phyloP scores from a whole-genome alignment of 2,113 vertebrate species.

The Accipiter cooperii region DNA sequence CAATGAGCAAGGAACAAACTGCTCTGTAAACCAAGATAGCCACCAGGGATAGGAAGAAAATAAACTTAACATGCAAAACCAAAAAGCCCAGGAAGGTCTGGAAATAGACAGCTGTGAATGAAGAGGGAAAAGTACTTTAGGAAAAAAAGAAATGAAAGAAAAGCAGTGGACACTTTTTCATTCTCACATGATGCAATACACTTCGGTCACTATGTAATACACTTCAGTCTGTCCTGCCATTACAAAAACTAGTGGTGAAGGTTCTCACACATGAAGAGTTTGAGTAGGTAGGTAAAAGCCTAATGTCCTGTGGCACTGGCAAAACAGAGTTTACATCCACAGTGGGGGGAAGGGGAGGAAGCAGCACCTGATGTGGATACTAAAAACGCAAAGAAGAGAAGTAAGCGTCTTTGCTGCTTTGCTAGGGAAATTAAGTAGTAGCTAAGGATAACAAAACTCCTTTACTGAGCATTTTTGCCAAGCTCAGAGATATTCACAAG shows the following conservation, averaged over 20 bases:
- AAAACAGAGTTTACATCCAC: background rate
- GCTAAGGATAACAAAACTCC: background rate
- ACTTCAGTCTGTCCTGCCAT: background rate
- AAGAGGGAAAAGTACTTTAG: background rate
- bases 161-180: background rate
- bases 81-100: background rate
- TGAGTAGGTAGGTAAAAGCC: background rate
- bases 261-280: background rate
- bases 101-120: background rate
- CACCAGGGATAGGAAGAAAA: slow-evolving; percentile 5
- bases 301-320: background rate
- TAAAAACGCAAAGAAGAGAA: background rate
- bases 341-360: no score
- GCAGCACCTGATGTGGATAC: background rate
- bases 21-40: background rate
- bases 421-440: background rate
- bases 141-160: background rate
- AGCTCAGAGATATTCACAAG: background rate
- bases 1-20: slow-evolving; percentile 12
- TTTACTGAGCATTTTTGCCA: background rate
- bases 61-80: background rate
- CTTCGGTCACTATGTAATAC: background rate
- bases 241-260: background rate
- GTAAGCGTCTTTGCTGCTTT: background rate
- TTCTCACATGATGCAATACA: background rate